These are phyloP conservation scores for Ivindomyrus marchei DNA, from an alignment of 2,113 vertebrate species.

Conservation along the genomic window DNA sequence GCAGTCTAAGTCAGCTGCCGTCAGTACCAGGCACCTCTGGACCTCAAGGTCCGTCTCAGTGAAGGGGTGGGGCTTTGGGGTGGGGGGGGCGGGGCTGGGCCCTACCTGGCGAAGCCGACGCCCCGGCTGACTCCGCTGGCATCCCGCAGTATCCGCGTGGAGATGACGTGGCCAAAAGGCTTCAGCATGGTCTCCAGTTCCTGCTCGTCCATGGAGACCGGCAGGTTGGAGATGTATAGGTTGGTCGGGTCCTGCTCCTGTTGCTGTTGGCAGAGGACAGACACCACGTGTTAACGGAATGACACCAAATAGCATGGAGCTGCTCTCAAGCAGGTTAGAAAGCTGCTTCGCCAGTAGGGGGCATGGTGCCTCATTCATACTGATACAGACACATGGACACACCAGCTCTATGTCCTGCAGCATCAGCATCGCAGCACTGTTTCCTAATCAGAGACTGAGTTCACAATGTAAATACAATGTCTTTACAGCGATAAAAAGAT, in stretches of 20 bases:
- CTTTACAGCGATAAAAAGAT: neutral
- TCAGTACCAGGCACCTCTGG: neutral
- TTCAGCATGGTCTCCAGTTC: conserved; percentile 81
- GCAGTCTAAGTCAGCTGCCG: neutral
- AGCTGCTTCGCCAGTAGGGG: neutral
- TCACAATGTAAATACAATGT: neutral
- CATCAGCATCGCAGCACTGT: neutral
- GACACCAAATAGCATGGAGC: neutral
- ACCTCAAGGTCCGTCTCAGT: too few species aligned
- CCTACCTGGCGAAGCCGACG: conserved; percentile 76
- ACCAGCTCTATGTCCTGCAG: neutral
- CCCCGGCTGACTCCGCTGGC: conserved; percentile 77
- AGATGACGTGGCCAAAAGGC: conserved; percentile 78
- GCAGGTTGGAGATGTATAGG: conserved; percentile 79
- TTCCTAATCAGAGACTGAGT: neutral
- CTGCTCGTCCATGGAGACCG: conserved; percentile 78
- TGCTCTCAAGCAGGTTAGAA: neutral
- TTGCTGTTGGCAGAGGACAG: conserved; percentile 54
- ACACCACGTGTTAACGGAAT: neutral
- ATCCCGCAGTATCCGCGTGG: conserved; percentile 77
- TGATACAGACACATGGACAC: neutral
- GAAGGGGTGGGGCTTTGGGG: too few species aligned
- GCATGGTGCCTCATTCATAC: neutral
- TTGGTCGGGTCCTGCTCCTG: conserved; percentile 82
- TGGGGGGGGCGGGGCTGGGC: neutral